Percentiles rank a stretch among this genome's conserved stretches.
Conservation (phyloP, 2,113 vertebrate genomes). For the Triplophysa siluroides region DNA sequence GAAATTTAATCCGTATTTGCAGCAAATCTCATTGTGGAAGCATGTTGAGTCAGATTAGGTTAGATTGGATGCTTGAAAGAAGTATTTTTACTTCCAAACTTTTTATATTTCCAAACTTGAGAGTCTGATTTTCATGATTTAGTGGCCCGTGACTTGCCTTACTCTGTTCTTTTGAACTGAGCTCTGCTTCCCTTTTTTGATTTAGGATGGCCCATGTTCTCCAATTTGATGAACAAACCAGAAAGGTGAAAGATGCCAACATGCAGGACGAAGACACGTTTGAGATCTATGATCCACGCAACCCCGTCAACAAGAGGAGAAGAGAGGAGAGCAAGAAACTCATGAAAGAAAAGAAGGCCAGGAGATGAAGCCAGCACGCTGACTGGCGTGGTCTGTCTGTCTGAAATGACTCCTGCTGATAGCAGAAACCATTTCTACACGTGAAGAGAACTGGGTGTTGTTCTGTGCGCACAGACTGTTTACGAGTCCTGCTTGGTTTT, state of each 20-base stretch:
- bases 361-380: slow-evolving; percentile 68
- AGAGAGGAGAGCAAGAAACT: slow-evolving; percentile 97
- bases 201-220: slow-evolving; percentile 94
- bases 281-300: slow-evolving; percentile 96
- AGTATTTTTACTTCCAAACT: no score
- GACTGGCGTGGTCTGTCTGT: not conserved
- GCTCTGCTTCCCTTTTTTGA: slow-evolving; percentile 57
- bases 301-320: slow-evolving; percentile 94
- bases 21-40: no score
- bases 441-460: not conserved
- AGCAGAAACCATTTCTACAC: not conserved
- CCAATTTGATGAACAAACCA: slow-evolving; percentile 94
- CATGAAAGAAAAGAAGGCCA: slow-evolving; percentile 94
- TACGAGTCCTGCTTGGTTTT: not conserved
- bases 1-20: no score
- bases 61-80: no score
- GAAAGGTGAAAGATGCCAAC: slow-evolving; percentile 96
- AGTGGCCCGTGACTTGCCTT: slow-evolving; percentile 33
- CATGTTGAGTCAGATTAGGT: no score
- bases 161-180: slow-evolving; percentile 55
- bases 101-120: slow-evolving; percentile 10
- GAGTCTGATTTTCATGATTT: slow-evolving; percentile 54
- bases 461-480: not conserved
- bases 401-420: slow-evolving; percentile 2
- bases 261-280: slow-evolving; percentile 97